These are phyloP conservation scores for Alsophila aescularia DNA, from an alignment of 2,888 invertebrate species.

Conservation along the genomic window DNA sequence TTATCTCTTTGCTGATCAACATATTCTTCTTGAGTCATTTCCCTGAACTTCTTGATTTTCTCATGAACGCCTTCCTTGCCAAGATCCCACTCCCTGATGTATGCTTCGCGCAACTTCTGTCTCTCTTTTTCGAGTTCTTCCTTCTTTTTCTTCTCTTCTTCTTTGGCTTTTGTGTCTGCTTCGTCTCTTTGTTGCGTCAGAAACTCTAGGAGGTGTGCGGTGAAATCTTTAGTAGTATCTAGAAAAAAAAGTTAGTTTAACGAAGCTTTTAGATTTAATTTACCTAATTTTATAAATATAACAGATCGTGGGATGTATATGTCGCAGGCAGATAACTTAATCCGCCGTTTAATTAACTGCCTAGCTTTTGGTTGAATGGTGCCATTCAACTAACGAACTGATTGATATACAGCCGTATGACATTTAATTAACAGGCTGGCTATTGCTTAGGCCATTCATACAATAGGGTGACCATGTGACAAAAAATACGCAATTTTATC, in stretches of 20 bases:
- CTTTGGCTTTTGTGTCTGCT: slow-evolving; percentile 73
- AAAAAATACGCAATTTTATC: no score
- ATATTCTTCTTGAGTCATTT: slow-evolving; percentile 91
- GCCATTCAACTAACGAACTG: no score
- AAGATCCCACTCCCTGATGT: slow-evolving; percentile 89
- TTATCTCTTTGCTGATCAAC: slow-evolving; percentile 89
- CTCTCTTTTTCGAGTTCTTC: slow-evolving; percentile 77
- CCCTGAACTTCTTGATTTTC: slow-evolving; percentile 73
- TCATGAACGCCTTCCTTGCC: slow-evolving; percentile 86
- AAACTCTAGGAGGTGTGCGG: slow-evolving; percentile 70
- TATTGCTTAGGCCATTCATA: no score
- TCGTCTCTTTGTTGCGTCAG: slow-evolving; percentile 77
- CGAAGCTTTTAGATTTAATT: no score
- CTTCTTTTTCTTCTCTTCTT: slow-evolving; percentile 67
- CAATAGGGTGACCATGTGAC: no score
- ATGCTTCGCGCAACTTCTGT: slow-evolving; percentile 79
- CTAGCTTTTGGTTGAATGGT: no score
- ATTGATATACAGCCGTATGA: no score
- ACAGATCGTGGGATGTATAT: no score
- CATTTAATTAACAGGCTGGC: no score
- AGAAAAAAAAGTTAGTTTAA: slow-evolving; percentile 46
- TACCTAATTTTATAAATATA: no score
- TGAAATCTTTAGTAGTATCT: slow-evolving; percentile 74
- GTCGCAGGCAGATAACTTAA: no score
- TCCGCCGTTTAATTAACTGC: no score